A percentile compares a stretch with the other conserved stretches of the same genome.
Evolutionary conservation across 2,113 vertebrate genomes (phyloP).

Genomic region (Polypterus senegalus): DNA sequence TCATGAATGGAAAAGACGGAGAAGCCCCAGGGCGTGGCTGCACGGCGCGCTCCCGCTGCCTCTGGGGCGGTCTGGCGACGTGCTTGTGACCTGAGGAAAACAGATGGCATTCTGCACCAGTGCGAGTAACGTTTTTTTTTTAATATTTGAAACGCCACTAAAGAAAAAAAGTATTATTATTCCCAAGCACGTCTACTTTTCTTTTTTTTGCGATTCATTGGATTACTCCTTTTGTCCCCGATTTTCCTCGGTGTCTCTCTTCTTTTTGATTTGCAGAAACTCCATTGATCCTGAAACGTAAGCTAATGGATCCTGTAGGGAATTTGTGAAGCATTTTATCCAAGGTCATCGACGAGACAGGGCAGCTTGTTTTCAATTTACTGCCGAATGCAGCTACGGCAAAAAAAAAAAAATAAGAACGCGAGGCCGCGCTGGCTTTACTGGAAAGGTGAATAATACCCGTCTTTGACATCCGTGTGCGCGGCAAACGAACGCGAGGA

Average conservation of each 20-base stretch:
- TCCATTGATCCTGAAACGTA: slow-evolving; percentile 3
- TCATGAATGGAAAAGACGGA: no score
- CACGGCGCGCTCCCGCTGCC: no score
- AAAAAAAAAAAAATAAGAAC: no score
- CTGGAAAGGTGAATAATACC: no score
- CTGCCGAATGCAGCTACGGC: neutral
- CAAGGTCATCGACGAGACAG: slow-evolving; percentile 2
- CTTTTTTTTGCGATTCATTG: neutral
- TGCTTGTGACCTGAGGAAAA: neutral
- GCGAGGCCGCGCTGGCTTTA: no score
- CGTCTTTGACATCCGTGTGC: no score
- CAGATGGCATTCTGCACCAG: neutral
- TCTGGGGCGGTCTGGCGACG: no score
- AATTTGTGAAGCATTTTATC: neutral
- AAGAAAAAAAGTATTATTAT: slow-evolving; percentile 1
- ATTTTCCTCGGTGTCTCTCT: neutral
- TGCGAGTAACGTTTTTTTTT: neutral
- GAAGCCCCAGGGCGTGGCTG: no score
- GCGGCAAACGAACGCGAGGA: no score
- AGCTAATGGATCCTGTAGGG: slow-evolving; percentile 2
- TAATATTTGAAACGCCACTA: neutral
- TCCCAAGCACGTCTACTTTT: neutral
- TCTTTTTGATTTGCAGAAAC: neutral
- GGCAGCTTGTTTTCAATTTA: slow-evolving; percentile 1
- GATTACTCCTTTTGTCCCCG: neutral